These are phyloP conservation scores for Formicarius rufipectus DNA, from an alignment of 2,113 vertebrate species.

Conservation along the genomic window DNA sequence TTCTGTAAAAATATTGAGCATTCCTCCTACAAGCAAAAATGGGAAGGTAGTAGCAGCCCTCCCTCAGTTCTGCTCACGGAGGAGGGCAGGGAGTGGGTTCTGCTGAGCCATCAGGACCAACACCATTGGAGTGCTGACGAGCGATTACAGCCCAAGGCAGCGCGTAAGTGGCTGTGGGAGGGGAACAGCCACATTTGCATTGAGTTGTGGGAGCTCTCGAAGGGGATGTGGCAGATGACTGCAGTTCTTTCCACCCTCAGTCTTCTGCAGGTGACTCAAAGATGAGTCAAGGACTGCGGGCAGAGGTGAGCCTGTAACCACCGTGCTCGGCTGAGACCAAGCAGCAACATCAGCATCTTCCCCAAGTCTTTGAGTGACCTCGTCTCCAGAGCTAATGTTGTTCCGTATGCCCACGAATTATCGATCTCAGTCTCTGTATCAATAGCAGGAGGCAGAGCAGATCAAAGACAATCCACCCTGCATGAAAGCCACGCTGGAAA, in stretches of 20 bases:
- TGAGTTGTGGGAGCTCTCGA: not conserved
- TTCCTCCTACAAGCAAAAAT: not conserved
- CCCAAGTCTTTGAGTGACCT: not conserved
- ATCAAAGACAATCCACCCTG: not conserved
- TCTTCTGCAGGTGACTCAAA: not conserved
- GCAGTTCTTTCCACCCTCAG: rapidly evolving
- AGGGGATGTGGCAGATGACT: not conserved
- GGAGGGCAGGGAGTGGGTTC: not conserved
- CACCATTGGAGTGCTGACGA: not conserved
- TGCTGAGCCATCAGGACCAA: slow-evolving; percentile 16
- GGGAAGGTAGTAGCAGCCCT: slow-evolving; percentile 39
- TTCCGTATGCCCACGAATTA: not conserved
- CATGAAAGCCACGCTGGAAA: not conserved
- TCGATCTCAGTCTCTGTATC: not conserved
- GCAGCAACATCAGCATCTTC: not conserved
- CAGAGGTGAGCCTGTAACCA: not conserved
- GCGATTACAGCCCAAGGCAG: not conserved
- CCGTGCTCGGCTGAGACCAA: not conserved
- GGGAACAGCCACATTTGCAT: not conserved
- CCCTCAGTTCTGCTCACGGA: not conserved
- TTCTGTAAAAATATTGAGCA: not conserved
- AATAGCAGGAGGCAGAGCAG: not conserved
- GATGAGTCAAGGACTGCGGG: not conserved
- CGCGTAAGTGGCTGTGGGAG: not conserved
- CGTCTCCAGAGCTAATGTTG: not conserved